Evolutionary conservation across 2,888 invertebrate species (phyloP).

Genomic region (Conchocele bisecta): DNA sequence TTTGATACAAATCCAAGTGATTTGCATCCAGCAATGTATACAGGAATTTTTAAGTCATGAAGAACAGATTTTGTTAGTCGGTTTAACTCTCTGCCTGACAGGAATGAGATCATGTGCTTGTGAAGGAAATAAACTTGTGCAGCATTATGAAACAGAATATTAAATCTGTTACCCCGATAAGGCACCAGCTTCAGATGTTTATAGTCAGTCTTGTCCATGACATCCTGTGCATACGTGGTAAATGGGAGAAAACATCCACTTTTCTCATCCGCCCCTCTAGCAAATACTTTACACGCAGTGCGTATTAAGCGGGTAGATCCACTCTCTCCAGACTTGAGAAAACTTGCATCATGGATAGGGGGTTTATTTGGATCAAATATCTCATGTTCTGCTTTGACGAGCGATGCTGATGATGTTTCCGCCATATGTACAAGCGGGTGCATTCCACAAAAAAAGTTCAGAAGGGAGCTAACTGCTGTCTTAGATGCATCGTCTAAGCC

Average conservation of each 20-base stretch:
- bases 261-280: slow-evolving; percentile 20
- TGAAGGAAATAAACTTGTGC: slow-evolving; percentile 18
- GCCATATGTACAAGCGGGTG: slow-evolving; percentile 27
- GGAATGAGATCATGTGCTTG: slow-evolving; percentile 9
- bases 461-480: background rate
- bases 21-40: slow-evolving; percentile 21
- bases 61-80: slow-evolving; percentile 12
- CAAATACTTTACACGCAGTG: slow-evolving; percentile 20
- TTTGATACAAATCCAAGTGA: slow-evolving; percentile 18
- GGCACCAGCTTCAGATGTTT: slow-evolving; percentile 12
- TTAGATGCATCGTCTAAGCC: slow-evolving; percentile 1
- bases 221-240: background rate
- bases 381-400: slow-evolving; percentile 1
- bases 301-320: background rate
- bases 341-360: background rate
- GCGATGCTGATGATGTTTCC: slow-evolving; percentile 8
- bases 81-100: slow-evolving; percentile 5
- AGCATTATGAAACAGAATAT: slow-evolving; percentile 27
- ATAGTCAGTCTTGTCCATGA: background rate
- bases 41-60: slow-evolving; percentile 12
- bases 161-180: slow-evolving; percentile 12
- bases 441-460: slow-evolving; percentile 30
- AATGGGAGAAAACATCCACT: slow-evolving; percentile 14
- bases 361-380: background rate
- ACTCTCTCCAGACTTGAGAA: background rate